Conservation (phyloP, 2,113 vertebrate species). For the Bagarius yarrelli region DNA sequence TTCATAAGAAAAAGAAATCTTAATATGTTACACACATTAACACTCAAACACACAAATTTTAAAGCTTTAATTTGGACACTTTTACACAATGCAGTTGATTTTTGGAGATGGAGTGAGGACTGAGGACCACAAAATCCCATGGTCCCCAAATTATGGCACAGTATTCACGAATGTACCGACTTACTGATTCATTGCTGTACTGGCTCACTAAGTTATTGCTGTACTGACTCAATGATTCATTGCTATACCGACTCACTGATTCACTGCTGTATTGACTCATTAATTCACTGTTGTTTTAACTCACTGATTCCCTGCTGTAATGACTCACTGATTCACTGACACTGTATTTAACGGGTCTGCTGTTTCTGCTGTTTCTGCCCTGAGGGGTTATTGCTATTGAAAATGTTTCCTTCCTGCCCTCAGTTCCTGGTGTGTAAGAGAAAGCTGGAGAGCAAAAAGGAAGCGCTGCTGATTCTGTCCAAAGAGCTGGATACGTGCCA, state of each 20-base stretch:
- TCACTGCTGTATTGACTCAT: neutral
- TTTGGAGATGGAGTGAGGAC: no score
- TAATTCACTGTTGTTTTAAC: no score
- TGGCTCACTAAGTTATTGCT: no score
- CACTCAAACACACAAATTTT: neutral
- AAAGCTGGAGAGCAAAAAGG: slow-evolving; percentile 96
- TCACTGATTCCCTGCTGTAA: neutral
- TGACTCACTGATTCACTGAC: no score
- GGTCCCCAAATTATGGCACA: no score
- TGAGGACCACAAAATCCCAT: no score
- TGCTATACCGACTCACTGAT: neutral
- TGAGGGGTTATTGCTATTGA: neutral
- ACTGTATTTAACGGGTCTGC: neutral
- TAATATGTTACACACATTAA: neutral
- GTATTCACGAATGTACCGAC: neutral
- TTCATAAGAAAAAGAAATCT: neutral
- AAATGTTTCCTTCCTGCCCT: slow-evolving; percentile 27
- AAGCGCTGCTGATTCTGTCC: slow-evolving; percentile 92
- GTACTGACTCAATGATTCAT: no score
- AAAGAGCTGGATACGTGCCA: slow-evolving; percentile 96
- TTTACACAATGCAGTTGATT: neutral
- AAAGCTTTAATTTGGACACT: neutral
- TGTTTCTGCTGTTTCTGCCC: neutral
- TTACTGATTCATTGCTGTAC: neutral
- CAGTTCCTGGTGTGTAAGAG: slow-evolving; percentile 79